Conservation (phyloP, 2,113 vertebrate species). For the Triplophysa dalaica region DNA sequence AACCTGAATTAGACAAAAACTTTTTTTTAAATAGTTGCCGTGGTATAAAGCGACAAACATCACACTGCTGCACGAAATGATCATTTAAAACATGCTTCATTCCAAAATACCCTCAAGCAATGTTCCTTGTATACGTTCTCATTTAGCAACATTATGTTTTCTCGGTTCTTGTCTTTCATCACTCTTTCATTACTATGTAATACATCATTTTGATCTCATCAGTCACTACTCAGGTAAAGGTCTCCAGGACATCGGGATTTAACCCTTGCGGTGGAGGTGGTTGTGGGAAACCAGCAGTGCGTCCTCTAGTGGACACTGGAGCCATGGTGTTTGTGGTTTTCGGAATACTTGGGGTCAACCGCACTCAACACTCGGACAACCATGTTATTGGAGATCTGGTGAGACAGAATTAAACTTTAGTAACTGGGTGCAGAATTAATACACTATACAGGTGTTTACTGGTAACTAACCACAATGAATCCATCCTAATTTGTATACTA, state of each 20-base stretch:
- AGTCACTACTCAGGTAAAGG: conserved; percentile 59
- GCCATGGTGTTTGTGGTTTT: conserved; percentile 99
- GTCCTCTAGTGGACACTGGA: conserved; percentile 93
- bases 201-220: conserved; percentile 40
- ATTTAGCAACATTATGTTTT: not conserved
- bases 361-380: conserved; percentile 81
- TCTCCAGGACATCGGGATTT: conserved; percentile 84
- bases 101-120: not conserved
- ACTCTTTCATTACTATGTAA: not conserved
- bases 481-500: not conserved
- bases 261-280: conserved; percentile 84
- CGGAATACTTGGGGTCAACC: conserved; percentile 89
- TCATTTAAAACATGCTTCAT: not conserved
- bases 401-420: conserved; percentile 48
- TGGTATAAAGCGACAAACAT: too few species aligned
- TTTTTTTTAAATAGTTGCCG: too few species aligned
- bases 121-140: not conserved
- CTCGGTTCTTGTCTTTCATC: not conserved
- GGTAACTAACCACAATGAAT: not conserved
- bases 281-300: conserved; percentile 87
- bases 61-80: too few species aligned
- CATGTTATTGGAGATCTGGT: conserved; percentile 95
- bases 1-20: too few species aligned
- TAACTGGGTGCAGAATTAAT: not conserved
- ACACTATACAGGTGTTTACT: too few species aligned